These are phyloP conservation scores for Poeciliopsis gracilis DNA, from an alignment of 2,797 vertebrate genomes.

Conservation along the genomic window DNA sequence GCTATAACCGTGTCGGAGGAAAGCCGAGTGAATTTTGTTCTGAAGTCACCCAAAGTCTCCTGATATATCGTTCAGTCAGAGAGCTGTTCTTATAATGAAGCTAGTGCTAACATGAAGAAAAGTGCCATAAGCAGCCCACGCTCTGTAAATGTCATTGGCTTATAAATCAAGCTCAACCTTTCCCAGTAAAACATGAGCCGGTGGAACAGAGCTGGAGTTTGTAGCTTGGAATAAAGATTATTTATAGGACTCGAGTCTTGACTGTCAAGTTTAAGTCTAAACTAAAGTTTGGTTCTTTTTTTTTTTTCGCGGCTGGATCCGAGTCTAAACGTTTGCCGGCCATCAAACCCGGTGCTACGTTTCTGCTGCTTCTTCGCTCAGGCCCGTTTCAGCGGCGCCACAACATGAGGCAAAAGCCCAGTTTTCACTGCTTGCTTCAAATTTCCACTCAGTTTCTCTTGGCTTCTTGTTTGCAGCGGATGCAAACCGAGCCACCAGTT, in stretches of 20 bases:
- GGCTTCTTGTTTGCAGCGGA: neutral
- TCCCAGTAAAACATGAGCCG: neutral
- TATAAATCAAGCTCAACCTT: neutral
- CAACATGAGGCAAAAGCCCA: neutral
- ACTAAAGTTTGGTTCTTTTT: neutral
- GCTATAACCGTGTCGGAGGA: neutral
- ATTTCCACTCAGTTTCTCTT: neutral
- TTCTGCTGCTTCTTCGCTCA: neutral
- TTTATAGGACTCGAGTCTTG: neutral
- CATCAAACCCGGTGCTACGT: neutral
- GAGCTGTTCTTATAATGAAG: neutral
- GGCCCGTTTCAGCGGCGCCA: no score
- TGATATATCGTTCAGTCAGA: neutral
- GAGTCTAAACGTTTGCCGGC: neutral
- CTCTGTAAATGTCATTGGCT: neutral
- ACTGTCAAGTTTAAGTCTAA: neutral
- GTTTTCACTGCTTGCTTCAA: neutral
- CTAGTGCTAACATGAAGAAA: neutral
- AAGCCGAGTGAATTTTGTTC: neutral
- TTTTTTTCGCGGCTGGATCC: neutral
- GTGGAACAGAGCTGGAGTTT: neutral
- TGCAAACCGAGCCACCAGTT: neutral
- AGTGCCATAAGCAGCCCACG: neutral
- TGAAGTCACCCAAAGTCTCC: neutral
- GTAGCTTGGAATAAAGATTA: neutral